Percentiles rank a stretch among this genome's conserved stretches.
These are phyloP conservation scores for Lepus oiostolus DNA, from an alignment of 2,797 vertebrate genomes.

Conservation along the genomic window DNA sequence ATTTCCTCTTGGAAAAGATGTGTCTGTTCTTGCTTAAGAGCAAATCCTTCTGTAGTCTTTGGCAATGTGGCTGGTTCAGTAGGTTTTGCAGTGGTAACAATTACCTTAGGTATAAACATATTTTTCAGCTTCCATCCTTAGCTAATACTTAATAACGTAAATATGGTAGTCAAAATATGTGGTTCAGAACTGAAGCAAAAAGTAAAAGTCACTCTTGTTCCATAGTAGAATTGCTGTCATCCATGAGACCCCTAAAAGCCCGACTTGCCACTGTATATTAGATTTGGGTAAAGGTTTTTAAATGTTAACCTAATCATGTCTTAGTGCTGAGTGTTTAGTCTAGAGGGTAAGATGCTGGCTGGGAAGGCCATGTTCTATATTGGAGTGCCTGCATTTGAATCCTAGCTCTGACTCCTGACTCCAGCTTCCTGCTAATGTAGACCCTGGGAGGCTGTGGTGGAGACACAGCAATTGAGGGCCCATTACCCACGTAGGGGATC, in stretches of 20 bases:
- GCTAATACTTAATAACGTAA: slow-evolving; percentile 76
- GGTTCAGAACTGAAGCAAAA: slow-evolving; percentile 21
- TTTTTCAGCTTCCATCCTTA: slow-evolving; percentile 79
- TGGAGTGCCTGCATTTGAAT: no score
- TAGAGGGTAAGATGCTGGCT: no score
- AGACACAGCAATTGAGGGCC: no score
- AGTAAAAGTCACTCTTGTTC: not conserved
- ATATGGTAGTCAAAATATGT: slow-evolving; percentile 50
- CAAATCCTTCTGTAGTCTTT: slow-evolving; percentile 85
- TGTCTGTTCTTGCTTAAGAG: slow-evolving; percentile 82
- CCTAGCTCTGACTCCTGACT: no score
- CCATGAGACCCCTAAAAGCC: slow-evolving; percentile 1
- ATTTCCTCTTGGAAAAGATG: slow-evolving; percentile 81
- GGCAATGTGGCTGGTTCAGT: slow-evolving; percentile 74
- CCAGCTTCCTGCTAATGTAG: no score
- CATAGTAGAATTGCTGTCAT: not conserved
- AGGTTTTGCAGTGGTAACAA: slow-evolving; percentile 86
- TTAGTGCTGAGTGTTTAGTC: no score
- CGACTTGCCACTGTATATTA: slow-evolving; percentile 3
- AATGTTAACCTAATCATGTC: slow-evolving; percentile 25
- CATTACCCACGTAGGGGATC: no score
- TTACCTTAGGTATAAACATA: slow-evolving; percentile 86
- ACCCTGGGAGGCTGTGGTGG: no score
- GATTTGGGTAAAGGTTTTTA: not conserved
- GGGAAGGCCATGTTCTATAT: no score